Evolutionary conservation across 1,140 invertebrate species (phyloP), one percentile per base, ranked within the genome.

Genomic region (Samia ricini): DNA sequence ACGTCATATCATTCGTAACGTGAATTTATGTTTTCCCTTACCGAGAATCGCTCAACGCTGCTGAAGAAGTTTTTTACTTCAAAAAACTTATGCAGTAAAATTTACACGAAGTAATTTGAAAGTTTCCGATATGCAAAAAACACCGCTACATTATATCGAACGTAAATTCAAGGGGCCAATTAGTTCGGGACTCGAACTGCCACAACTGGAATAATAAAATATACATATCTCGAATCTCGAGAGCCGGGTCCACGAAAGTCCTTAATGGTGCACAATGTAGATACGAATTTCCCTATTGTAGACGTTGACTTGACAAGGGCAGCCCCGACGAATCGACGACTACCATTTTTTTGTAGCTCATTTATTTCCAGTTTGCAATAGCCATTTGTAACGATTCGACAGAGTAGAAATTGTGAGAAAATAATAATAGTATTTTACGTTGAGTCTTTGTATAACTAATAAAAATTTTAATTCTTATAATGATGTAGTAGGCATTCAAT

Each of bases 291-390:
- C 57, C 49, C 65, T 63, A 65, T 65, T 70, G 71, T 73, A 52
- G 49, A 64, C 29, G 61, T 66, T 48, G 49, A 63, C 24, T 63
- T 66, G 66, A 69, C 64, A 68, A 64, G 68, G 71, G 66, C 49
- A 61, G 36, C 48, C 59, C 21, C 24, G 63, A 60, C 49, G 56
- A 64, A 60, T 57, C 20, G 54, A 60, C 26, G 49, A 23, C 60
- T 49, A 64, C 55, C 58, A 57, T 50, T 69, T 68, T n/a, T 66
- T 69, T 68, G 67, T 66, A 62, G 29, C 64, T 68, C 68, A 63
- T 69, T 73, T 73, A 68, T 75, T 71, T 70, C 63, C 68, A 70
- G 73, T 73, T 73, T 73, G 67, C 67, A 58, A 66, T 60, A 67
- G 59, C 58, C 60, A 68, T 72, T 66, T 64, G 63, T 67, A 63